Base-by-base conservation (phyloP, 2,113 vertebrate genomes). In the Thalassoma bifasciatum region DNA sequence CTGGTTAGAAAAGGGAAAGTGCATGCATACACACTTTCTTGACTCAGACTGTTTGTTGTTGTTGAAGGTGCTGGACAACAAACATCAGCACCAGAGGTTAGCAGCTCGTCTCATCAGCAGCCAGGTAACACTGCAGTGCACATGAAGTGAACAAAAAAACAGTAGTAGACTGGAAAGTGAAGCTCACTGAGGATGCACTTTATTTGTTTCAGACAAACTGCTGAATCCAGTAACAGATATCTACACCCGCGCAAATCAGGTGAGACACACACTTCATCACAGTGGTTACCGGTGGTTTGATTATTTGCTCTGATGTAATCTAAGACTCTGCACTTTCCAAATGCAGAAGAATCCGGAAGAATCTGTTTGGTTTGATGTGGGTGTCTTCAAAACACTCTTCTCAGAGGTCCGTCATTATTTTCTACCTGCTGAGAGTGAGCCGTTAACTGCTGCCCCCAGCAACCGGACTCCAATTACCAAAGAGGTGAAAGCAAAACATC, bases 401-500 rank as follows among this genome's bases (percentile, higher is more conserved):
- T 95, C 95, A 46, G 93, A 97, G 87, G 96, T 98, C 89, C 95
- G 79, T 72, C 95, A 97, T 89, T 99, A 96, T 91, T 98, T 94
- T 77, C 85, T 97, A 49, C 94, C 96, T 60, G 92, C 94, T 60
- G 96, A 93, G 26, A 38, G 66, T 8, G 75, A 91, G 76, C 94
- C 82, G 92, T 86, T 42, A 13, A 24, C 74, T 2, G 23, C 72
- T 12, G 13, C 52, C 9, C 9, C 65, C 66, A 74, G 46, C 73
- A 64, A 58, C 51, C 64, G 77, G 26, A 21, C 17, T 16, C 21
- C 47, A 0, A 72, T 68, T 16, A 61, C 64, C 14, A 82, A 78
- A 67, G 88, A 93, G 90, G 93, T 93, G 66, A 66, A 38, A 57
- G 22, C 12, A 7, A 53, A 22, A 51, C 6, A 8, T 9, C 5